phyloP scores from a whole-genome alignment of 2,888 invertebrate species.

The Octodonta nipae region DNA sequence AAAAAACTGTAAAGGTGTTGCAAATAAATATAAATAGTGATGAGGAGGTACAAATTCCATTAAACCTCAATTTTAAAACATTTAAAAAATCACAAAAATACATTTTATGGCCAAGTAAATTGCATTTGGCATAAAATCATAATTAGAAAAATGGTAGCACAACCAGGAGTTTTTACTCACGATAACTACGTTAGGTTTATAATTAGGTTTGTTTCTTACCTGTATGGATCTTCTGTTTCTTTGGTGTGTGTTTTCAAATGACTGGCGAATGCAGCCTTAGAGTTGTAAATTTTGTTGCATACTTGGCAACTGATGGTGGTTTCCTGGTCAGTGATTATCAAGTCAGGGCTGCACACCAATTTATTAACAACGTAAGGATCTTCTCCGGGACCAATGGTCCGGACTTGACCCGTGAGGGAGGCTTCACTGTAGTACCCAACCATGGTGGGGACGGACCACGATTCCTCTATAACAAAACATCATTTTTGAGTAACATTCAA shows the following conservation, averaged over 20 bases:
- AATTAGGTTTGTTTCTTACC: no score
- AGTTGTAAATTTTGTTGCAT: slow-evolving; percentile 32
- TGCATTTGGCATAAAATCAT: no score
- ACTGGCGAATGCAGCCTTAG: slow-evolving; percentile 29
- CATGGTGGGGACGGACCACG: slow-evolving; percentile 39
- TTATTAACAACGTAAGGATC: slow-evolving; percentile 33
- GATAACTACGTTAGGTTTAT: no score
- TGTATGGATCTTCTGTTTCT: slow-evolving; percentile 52
- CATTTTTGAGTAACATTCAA: no score
- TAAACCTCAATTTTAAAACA: no score
- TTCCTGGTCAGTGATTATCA: slow-evolving; percentile 32
- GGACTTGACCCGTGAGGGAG: slow-evolving; percentile 32
- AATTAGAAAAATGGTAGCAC: no score
- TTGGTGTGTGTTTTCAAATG: slow-evolving; percentile 32
- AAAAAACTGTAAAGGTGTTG: no score
- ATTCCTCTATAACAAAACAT: slow-evolving; percentile 36
- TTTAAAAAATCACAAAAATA: no score
- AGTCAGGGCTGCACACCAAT: slow-evolving; percentile 47
- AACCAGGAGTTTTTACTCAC: no score
- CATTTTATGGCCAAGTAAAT: no score
- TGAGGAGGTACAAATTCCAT: no score
- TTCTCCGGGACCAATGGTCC: slow-evolving; percentile 27
- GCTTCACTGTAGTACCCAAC: slow-evolving; percentile 40
- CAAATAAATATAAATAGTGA: no score
- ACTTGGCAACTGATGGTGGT: slow-evolving; percentile 31